Base-by-base conservation (phyloP, 2,113 vertebrate genomes). In the Bungarus multicinctus region DNA sequence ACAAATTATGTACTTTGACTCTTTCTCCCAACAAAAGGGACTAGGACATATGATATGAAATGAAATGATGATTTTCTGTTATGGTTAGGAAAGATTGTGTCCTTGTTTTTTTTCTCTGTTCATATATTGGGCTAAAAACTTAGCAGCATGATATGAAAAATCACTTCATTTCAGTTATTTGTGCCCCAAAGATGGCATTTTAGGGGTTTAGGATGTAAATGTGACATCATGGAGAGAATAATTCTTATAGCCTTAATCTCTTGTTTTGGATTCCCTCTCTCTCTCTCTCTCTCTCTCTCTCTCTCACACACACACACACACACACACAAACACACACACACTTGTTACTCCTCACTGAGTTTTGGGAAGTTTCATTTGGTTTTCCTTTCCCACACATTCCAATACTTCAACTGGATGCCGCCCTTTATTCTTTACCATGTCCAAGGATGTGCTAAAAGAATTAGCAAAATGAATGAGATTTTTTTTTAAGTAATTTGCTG, bases 391-490 rank as follows among this genome's bases (percentile, higher is more conserved):
- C 64, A 16, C 74, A 11, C n/a, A 22, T 60, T 14, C 47, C 12
- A 91, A 22, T 25, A n/a, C 50, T 30, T 18, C 6, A 23, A 54
- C 92, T 39, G 9, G 58, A 50, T 53, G 74, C 60, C 30, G 92
- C 45, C 64, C 54, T 89, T 96, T 96, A 95, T 94, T 91, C 50
- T 92, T 91, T 94, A 47, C 47, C 47, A 34, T 89, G 3, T 60
- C 88, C 74, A 60, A 90, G 91, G 60, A 90, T 53, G 87, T 85
- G 50, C 93, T 96, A 85, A 96, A 96, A 95, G 90, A 53, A 87
- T 94, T 91, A 93, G 64, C 89, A 91, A 91, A 96, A 85, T 5
- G 25, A 1, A 89, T 18, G 18, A 69, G 60, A 52, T 43, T 92
- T 94, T 95, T 45, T 86, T 16, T 60, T 74, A 23, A n/a, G n/a